Evolutionary conservation across 2,797 vertebrate species (phyloP).

Genomic region (Pogoniulus pusillus): DNA sequence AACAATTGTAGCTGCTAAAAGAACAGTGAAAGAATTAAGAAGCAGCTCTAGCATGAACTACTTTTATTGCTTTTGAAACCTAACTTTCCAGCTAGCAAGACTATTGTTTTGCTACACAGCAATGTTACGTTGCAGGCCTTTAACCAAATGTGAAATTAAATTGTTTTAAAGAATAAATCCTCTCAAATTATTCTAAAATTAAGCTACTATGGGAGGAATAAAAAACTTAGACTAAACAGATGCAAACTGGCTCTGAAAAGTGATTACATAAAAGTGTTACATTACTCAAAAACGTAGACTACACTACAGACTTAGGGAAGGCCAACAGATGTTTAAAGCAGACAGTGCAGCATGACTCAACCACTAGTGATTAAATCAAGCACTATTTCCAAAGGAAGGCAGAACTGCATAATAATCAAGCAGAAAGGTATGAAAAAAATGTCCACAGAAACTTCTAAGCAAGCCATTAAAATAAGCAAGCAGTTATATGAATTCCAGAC

Average conservation of each 20-base stretch:
- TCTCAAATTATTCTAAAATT: not conserved
- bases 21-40: not conserved
- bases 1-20: not conserved
- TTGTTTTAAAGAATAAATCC: not conserved
- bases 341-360: not conserved
- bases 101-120: not conserved
- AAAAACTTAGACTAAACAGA: not conserved
- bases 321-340: not conserved
- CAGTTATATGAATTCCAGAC: not conserved
- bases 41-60: not conserved
- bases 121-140: not conserved
- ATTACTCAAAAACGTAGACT: conserved; percentile 25
- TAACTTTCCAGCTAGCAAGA: not conserved
- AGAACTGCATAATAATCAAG: not conserved
- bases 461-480: not conserved
- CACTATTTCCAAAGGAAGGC: not conserved
- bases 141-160: not conserved
- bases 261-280: not conserved
- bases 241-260: not conserved
- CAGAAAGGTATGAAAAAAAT: not conserved
- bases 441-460: not conserved
- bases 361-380: not conserved
- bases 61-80: not conserved
- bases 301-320: not conserved
- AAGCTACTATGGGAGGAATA: not conserved